Evolutionary conservation across 2,797 vertebrate genomes (phyloP), one percentile per base, ranked within the genome.

Genomic region (Coranthus polyacanthus): DNA sequence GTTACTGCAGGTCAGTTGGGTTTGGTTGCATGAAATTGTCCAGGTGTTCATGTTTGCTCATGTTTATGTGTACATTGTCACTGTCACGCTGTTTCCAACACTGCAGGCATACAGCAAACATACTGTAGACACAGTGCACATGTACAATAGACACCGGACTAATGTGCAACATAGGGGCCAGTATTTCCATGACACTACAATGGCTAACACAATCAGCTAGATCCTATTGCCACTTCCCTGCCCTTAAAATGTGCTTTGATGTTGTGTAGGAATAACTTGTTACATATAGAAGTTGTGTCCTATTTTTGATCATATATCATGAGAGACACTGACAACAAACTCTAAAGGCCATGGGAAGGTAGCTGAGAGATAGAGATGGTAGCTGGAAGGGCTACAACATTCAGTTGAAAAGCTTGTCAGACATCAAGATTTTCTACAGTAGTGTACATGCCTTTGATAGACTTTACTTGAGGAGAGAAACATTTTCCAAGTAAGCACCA

Each of bases 31-130:
- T 26, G 15, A 53, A 17, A n/a, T 18, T 18, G 17, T 2, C 44
- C 68, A 71, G 68, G 44, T 50, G 52, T 34, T 64, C 21, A 10
- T 34, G 34, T 72, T 58, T 72, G 8, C 8, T 37, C 13, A 17
- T 12, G 21, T 13, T 38, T 17, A n/a, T 11, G 17, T 54, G 36
- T 16, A 17, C 22, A 1, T 21, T 7, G 22, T 38, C 18, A 0
- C 26, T 29, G 26, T 29, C 21, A 16, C 62, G n/a, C 6, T 18
- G n/a, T 36, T 51, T 49, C 12, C 32, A 46, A 43, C 38, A 22
- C 6, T 43, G 15, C 32, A 12, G 26, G 29, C 43, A 41, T 15
- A 32, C 1, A 39, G 36, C 7, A 22, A 13, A 29, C 26, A 29
- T 1, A 29, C 26, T 29, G 6, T 29, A 29, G 26, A 29, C 26